Evolutionary conservation across 2,888 invertebrate species (phyloP).

Genomic region (Pediacus dermestoides): DNA sequence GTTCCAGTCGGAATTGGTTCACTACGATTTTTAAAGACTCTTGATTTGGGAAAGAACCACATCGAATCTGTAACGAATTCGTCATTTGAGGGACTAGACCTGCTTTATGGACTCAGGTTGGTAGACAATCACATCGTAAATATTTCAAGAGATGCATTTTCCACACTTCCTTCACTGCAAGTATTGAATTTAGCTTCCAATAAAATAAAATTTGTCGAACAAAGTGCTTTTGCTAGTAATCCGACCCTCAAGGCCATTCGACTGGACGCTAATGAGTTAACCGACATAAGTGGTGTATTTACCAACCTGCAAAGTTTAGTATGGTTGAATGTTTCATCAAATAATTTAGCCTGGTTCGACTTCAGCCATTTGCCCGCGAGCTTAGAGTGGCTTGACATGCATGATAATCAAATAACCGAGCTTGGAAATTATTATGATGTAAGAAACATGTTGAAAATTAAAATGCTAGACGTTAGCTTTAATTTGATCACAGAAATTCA

Average conservation of each 20-base stretch:
- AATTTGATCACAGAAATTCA: slow-evolving; percentile 67
- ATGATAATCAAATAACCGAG: slow-evolving; percentile 72
- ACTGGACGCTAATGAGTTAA: slow-evolving; percentile 73
- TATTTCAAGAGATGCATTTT: slow-evolving; percentile 71
- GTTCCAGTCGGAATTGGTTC: slow-evolving; percentile 69
- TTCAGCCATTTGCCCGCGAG: slow-evolving; percentile 73
- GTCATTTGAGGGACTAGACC: slow-evolving; percentile 70
- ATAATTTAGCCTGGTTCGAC: slow-evolving; percentile 75
- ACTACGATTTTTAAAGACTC: slow-evolving; percentile 66
- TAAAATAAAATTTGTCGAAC: slow-evolving; percentile 71
- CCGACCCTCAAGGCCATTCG: slow-evolving; percentile 70
- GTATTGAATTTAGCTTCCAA: slow-evolving; percentile 79
- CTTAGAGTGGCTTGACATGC: slow-evolving; percentile 78
- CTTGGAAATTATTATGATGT: slow-evolving; percentile 71
- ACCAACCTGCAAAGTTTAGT: slow-evolving; percentile 69
- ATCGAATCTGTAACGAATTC: slow-evolving; percentile 68
- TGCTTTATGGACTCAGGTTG: slow-evolving; percentile 71
- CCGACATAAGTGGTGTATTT: slow-evolving; percentile 75
- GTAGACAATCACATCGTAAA: slow-evolving; percentile 77
- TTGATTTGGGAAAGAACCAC: slow-evolving; percentile 79
- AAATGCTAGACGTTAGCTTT: slow-evolving; percentile 74
- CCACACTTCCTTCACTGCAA: slow-evolving; percentile 66
- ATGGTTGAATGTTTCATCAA: slow-evolving; percentile 79
- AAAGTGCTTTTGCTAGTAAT: slow-evolving; percentile 72
- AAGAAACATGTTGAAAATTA: slow-evolving; percentile 62